A percentile compares a stretch with the other conserved stretches of the same genome.
phyloP scores from a whole-genome alignment of 2,888 invertebrate species.

The Rhagonycha fulva region DNA sequence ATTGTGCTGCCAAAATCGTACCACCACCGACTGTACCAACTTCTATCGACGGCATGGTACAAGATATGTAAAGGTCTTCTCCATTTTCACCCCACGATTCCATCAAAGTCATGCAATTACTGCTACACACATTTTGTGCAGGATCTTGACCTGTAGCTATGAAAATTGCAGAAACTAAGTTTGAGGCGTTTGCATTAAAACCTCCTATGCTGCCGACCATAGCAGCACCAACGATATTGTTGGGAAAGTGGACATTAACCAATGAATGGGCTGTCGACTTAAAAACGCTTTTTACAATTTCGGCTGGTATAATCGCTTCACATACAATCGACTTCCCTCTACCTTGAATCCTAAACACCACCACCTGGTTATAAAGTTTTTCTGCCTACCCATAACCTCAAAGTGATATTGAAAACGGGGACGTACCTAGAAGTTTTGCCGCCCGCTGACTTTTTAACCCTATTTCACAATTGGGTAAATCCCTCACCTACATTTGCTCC shows the following conservation, averaged over 20 bases:
- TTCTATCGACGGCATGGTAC: slow-evolving; percentile 97
- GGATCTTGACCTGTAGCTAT: slow-evolving; percentile 99
- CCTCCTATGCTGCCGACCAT: slow-evolving; percentile 93
- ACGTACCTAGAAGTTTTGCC: too few relatives aligned
- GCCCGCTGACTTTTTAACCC: too few relatives aligned
- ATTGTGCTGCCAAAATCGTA: slow-evolving; percentile 88
- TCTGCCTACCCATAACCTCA: background rate
- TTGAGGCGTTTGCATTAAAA: slow-evolving; percentile 97
- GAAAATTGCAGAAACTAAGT: slow-evolving; percentile 96
- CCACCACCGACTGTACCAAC: slow-evolving; percentile 90
- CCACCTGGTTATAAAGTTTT: slow-evolving; percentile 51
- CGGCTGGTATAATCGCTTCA: slow-evolving; percentile 82
- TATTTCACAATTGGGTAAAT: too few relatives aligned
- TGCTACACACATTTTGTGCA: slow-evolving; percentile 94
- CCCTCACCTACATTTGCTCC: too few relatives aligned
- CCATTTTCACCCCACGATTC: slow-evolving; percentile 78
- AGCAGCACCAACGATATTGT: slow-evolving; percentile 94
- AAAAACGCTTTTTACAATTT: slow-evolving; percentile 74
- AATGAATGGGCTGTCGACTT: slow-evolving; percentile 87
- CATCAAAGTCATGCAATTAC: slow-evolving; percentile 95
- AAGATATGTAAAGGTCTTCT: slow-evolving; percentile 88
- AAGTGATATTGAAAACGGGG: too few relatives aligned
- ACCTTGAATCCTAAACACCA: slow-evolving; percentile 73
- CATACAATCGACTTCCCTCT: slow-evolving; percentile 96
- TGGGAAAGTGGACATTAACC: slow-evolving; percentile 88